phyloP scores from a whole-genome alignment of 2,888 invertebrate species.

The Tipula confusa region DNA sequence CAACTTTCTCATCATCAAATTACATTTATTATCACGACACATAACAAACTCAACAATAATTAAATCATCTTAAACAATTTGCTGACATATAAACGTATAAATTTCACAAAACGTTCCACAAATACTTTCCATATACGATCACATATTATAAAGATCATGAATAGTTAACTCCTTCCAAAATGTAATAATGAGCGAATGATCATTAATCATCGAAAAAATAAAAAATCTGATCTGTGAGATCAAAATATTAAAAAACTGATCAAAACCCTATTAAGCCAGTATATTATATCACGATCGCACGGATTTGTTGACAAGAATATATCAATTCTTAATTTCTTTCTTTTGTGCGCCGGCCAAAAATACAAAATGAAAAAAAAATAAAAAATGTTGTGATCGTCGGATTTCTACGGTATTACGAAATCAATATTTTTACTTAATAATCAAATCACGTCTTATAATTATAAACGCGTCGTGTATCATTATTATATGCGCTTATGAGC shows the following conservation, averaged over 20 bases:
- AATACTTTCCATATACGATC: background rate
- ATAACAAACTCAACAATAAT: background rate
- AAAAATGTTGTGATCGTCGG: background rate
- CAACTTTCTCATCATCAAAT: background rate
- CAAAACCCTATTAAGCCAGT: conserved; percentile 16
- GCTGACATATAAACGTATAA: background rate
- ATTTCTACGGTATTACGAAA: background rate
- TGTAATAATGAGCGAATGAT: background rate
- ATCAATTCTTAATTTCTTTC: background rate
- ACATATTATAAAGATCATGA: conserved; percentile 15
- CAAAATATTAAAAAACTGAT: conserved; percentile 25
- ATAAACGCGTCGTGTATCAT: background rate
- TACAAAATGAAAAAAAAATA: background rate
- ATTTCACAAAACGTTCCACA: background rate
- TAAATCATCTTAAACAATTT: conserved; percentile 1
- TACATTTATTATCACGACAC: background rate
- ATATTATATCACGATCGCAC: conserved; percentile 12
- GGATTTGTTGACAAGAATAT: conserved; percentile 3
- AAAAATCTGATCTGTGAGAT: conserved; percentile 20
- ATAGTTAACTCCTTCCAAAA: conserved; percentile 4
- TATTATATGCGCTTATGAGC: too few species aligned
- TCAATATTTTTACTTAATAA: background rate
- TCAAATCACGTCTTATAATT: conserved; percentile 3
- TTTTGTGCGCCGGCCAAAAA: background rate
- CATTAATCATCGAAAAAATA: background rate